Evolutionary conservation across 1,140 invertebrate genomes (phyloP), one percentile per base, ranked within the genome.

Genomic region (Lordiphosa collinella): DNA sequence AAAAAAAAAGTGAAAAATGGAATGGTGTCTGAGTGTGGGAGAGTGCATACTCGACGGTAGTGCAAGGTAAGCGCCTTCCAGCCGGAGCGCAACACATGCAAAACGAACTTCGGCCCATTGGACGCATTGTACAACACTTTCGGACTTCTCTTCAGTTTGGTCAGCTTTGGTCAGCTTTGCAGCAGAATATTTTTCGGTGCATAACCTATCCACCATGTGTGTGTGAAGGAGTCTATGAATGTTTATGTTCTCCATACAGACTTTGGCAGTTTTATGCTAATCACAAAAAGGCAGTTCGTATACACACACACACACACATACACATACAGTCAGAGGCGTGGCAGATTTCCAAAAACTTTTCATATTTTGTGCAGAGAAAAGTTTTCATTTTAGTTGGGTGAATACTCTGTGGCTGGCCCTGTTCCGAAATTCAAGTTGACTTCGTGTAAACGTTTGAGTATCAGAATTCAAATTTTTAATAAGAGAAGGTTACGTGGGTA

Each of bases 221-320:
- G 22, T 25, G 22, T 65, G 40, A 31, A 37, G 14, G 18, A 61
- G 52, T 34, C 41, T 52, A 59, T 53, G 51, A 79, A 79, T 79
- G 73, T 55, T 78, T 78, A 63, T 67, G 62, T 47, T 50, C 57
- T 55, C 25, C 29, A 43, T 47, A 72, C 57, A 67, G 66, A 78
- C 76, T 80, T 84, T 78, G 78, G 78, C 72, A 80, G 57, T 76
- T 80, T 80, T 80, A 80, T 80, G 76, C 76, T 80, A 80, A 80
- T 80, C 76, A 84, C 66, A 78, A 78, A 80, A 84, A 78, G 62
- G 62, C 67, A 75, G 49, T 55, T 56, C 6, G 53, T 46, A 25
- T 25, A 38, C 48, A 13, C 29, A 48, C 40, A 25, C 37, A 5
- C n/a, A 34, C 36, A 57, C 59, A 36, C 41, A 51, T 46, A 50